These are phyloP conservation scores for Sialis fuliginosa DNA, from an alignment of 2,888 invertebrate genomes.

Conservation along the genomic window DNA sequence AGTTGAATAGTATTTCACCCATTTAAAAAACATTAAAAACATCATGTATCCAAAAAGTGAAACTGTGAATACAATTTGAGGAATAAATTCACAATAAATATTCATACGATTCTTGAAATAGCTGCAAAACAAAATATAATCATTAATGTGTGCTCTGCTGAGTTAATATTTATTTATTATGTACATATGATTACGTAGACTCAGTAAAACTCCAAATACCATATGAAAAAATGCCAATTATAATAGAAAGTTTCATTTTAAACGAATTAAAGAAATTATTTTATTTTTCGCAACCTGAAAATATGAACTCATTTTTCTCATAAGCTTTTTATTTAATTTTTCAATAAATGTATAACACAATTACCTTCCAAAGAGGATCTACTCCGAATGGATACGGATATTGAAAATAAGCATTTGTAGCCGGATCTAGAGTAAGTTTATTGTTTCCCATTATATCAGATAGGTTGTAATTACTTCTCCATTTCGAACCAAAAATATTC, in stretches of 20 bases:
- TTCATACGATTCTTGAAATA: conserved; percentile 29
- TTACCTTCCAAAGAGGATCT: conserved; percentile 53
- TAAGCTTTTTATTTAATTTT: conserved; percentile 16
- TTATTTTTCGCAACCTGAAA: conserved; percentile 41
- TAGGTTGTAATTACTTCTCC: conserved; percentile 27
- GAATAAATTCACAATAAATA: conserved; percentile 46
- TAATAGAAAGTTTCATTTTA: conserved; percentile 58
- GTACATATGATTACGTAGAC: conserved; percentile 32
- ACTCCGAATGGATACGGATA: conserved; percentile 49
- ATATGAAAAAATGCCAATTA: conserved; percentile 56
- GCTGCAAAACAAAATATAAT: conserved; percentile 18
- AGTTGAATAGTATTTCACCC: conserved; percentile 39
- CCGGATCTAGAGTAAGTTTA: conserved; percentile 27
- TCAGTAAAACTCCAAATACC: conserved; percentile 52
- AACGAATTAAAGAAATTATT: conserved; percentile 51
- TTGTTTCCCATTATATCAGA: background rate
- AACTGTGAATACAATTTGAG: conserved; percentile 47
- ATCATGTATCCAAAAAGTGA: conserved; percentile 50
- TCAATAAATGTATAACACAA: background rate
- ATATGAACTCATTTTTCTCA: background rate
- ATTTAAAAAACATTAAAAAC: conserved; percentile 49
- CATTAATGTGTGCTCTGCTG: conserved; percentile 6
- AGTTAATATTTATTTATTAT: background rate
- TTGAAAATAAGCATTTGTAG: conserved; percentile 21
- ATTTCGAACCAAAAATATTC: conserved; percentile 49